Evolutionary conservation across 2,888 invertebrate species (phyloP).

Genomic region (Drosophila barbarae): DNA sequence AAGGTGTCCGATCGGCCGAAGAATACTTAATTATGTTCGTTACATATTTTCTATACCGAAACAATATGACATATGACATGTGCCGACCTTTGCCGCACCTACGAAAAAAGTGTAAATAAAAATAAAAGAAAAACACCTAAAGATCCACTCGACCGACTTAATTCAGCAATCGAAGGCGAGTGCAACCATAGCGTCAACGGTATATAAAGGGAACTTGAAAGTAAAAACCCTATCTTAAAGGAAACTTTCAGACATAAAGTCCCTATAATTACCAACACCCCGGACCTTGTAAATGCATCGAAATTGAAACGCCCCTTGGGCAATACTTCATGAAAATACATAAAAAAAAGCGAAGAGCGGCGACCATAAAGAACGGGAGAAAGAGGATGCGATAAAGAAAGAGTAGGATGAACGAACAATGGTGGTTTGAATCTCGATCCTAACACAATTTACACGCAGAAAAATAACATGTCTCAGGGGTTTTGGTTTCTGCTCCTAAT

Average conservation of each 20-base stretch:
- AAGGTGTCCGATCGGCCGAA: not conserved
- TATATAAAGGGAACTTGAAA: constrained; percentile 40
- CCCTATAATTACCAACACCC: constrained; percentile 80
- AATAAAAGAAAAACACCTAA: too few species aligned
- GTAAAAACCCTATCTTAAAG: constrained; percentile 70
- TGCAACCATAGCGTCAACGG: constrained; percentile 25
- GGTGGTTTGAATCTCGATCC: constrained; percentile 34
- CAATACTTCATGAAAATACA: constrained; percentile 68
- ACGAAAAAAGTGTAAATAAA: too few species aligned
- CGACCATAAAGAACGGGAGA: constrained; percentile 13
- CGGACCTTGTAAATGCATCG: constrained; percentile 79
- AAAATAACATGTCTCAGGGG: not conserved
- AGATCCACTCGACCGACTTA: too few species aligned
- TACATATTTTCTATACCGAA: not conserved
- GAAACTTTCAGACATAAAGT: constrained; percentile 79
- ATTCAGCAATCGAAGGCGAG: constrained; percentile 75
- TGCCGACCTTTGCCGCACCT: too few species aligned
- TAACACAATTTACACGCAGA: constrained; percentile 4
- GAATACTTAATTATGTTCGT: not conserved
- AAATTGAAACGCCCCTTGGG: constrained; percentile 78
- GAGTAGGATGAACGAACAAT: constrained; percentile 10
- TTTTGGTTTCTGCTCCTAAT: not conserved
- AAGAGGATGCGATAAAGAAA: not conserved
- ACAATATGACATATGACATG: not conserved
- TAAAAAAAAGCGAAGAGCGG: constrained; percentile 12